Evolutionary conservation across 2,113 vertebrate genomes (phyloP), one percentile per base, ranked within the genome.

Genomic region (Gallinago undulata): DNA sequence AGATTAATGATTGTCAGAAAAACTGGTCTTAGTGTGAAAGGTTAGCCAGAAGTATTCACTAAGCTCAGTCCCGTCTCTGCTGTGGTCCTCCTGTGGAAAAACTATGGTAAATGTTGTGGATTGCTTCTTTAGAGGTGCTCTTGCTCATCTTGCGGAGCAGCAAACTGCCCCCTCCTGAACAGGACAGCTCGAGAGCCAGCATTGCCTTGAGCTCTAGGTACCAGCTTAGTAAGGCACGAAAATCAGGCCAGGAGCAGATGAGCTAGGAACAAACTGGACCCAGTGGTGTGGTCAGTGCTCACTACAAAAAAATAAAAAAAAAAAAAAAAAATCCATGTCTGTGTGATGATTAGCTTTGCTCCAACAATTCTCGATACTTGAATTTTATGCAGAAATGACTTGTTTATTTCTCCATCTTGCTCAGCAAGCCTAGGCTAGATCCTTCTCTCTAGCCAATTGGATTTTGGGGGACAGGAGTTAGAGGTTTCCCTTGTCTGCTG

Each of bases 1-100:
- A 70, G 87, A 82, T 97, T 96, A 95, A 94, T 91, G 87, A 94
- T 91, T 95, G 91, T 69, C 55, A 84, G 93, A 55, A 69, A 41
- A 51, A 7, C 35, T 24, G 21, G 27, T 25, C 63, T 85, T 19
- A 6, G 75, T 93, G 57, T 85, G 89, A 91, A 91, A 91, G 91
- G 81, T 95, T 94, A 64, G 68, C 47, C 57, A 68, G 48, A 82
- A 68, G 8, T 3, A 47, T 41, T 81, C 41, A 1, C 64, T 66
- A 8, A 82, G 66, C 77, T 94, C 63, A 18, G 27, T 59, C 57
- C 37, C 0, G 1, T 67, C 68, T 41, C 37, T 64, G 37, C 27
- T 41, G 2, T 21, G 37, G 37, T 64, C 62, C 12, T 41, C 37
- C 37, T 21, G 37, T 41, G 37, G 37, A 41, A 63, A 63, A 63